Evolutionary conservation across 2,113 vertebrate genomes (phyloP).

Genomic region (Hippocampus abdominalis): DNA sequence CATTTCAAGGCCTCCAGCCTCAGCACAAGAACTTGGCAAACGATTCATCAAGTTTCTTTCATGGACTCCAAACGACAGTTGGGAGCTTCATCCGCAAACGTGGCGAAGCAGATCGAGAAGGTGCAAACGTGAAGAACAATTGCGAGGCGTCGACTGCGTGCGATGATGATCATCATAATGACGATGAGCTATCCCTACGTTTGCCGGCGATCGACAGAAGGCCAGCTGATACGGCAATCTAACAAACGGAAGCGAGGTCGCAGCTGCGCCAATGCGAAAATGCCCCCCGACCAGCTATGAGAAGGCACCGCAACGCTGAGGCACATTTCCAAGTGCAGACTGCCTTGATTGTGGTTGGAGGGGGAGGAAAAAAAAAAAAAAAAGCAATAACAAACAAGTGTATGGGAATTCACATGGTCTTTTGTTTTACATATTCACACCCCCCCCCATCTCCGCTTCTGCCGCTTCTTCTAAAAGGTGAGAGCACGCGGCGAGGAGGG

Average conservation of each 20-base stretch:
- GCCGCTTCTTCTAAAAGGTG: slow-evolving; percentile 63
- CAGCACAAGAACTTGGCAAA: slow-evolving; percentile 54
- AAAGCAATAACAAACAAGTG: slow-evolving; percentile 69
- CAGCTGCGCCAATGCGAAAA: slow-evolving; percentile 56
- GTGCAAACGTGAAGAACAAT: slow-evolving; percentile 12
- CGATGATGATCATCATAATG: slow-evolving; percentile 20
- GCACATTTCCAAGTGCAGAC: slow-evolving; percentile 67
- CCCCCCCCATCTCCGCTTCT: slow-evolving; percentile 20
- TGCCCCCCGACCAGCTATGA: slow-evolving; percentile 57
- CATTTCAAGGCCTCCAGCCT: slow-evolving; percentile 60
- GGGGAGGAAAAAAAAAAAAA: slow-evolving; percentile 54
- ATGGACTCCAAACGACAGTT: slow-evolving; percentile 56
- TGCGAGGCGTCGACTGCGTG: slow-evolving; percentile 49
- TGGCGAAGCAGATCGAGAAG: slow-evolving; percentile 28
- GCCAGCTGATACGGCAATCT: slow-evolving; percentile 59
- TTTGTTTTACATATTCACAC: slow-evolving; percentile 72
- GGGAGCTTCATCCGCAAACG: slow-evolving; percentile 17
- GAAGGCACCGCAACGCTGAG: slow-evolving; percentile 53
- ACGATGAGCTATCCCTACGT: slow-evolving; percentile 61
- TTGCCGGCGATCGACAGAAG: slow-evolving; percentile 60
- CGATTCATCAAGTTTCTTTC: slow-evolving; percentile 70
- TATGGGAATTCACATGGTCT: slow-evolving; percentile 71
- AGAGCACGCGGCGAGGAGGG: slow-evolving; percentile 63
- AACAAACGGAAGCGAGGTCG: slow-evolving; percentile 48
- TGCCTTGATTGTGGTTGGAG: slow-evolving; percentile 68